Base-by-base conservation (phyloP, 2,797 vertebrate genomes). In the Xenentodon cancila region DNA sequence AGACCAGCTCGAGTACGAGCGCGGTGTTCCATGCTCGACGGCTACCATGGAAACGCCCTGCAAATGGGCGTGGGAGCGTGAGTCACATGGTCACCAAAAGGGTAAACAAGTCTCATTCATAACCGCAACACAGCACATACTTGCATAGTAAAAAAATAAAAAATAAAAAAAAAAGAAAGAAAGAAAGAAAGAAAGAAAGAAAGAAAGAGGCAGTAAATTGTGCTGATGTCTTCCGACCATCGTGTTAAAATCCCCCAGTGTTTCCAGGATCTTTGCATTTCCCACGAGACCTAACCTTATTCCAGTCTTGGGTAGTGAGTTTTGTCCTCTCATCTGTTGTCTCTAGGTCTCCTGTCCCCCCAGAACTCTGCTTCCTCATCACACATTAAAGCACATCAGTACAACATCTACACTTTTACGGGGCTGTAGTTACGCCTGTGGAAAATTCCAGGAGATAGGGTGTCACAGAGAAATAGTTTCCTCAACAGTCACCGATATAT, bases 31-130 rank as follows among this genome's bases (percentile, higher is more conserved):
- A 71, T 87, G 78, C 79, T 77, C 71, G 8, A 68, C 84, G 53
- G 90, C 89, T 92, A 57, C 91, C 92, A 92, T 93, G 90, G 91
- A 84, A 90, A 93, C 87, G 42, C 77, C 84, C 78, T 82, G 80
- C 77, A 44, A 90, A 91, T 90, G 88, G 90, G 89, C 55, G 90
- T 90, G 85, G 87, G 89, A 85, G 86, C 72, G 68, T 53, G 80
- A 87, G 88, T 93, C 92, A 93, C 90, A 84, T 92, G 93, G 87
- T 81, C 85, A 79, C 50, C 59, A 60, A 86, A 87, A 85, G 85
- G 78, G 89, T 94, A 93, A 94, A 94, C 91, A 94, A 86, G 88
- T 73, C 91, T 90, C 91, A 92, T 94, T 94, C 92, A 93, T 89
- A 88, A 93, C 85, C 74, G 25, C 81, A 70, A 57, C 79, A 73